phyloP scores from a whole-genome alignment of 2,113 vertebrate species.

The Phaethon lepturus region DNA sequence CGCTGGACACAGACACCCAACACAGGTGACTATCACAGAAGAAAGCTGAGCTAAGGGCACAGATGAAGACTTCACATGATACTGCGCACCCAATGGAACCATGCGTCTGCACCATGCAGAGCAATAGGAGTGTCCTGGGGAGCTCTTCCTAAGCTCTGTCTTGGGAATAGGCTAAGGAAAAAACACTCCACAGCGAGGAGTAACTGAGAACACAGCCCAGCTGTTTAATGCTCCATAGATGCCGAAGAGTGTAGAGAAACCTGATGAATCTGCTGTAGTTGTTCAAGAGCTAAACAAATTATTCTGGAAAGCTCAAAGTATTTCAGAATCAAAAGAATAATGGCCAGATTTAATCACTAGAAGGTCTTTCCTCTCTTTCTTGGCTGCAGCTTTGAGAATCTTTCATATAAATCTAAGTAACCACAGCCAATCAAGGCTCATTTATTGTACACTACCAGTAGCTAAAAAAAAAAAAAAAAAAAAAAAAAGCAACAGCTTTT shows the following conservation, averaged over 20 bases:
- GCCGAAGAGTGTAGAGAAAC: not conserved
- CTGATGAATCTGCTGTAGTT: not conserved
- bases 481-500: not conserved
- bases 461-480: not conserved
- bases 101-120: fast-evolving
- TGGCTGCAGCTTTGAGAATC: not conserved
- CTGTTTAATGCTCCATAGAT: not conserved
- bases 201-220: not conserved
- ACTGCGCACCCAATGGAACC: fast-evolving
- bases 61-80: not conserved
- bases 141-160: not conserved
- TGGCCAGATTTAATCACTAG: not conserved
- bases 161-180: not conserved
- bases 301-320: not conserved
- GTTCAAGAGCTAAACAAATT: not conserved
- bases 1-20: not conserved
- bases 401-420: not conserved
- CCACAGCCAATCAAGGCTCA: not conserved
- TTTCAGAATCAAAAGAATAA: not conserved
- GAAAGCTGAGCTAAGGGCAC: not conserved
- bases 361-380: not conserved
- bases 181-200: not conserved
- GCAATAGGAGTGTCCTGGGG: not conserved
- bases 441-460: not conserved
- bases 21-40: not conserved